Conservation (phyloP, 2,113 vertebrate genomes). For the Zosterops pallidus region DNA sequence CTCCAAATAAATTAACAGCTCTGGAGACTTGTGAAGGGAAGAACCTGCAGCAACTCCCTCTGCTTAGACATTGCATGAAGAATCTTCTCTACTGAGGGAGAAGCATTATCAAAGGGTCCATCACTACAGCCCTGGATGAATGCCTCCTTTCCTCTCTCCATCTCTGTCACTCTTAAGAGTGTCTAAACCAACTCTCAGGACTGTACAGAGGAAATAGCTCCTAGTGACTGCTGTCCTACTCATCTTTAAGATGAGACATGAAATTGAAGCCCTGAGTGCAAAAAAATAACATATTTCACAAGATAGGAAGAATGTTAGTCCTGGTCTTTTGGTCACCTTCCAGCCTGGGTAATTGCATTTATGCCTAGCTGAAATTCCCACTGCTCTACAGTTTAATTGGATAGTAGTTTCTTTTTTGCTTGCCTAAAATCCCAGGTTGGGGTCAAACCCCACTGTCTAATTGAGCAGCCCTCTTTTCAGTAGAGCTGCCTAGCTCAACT, state of each 20-base stretch:
- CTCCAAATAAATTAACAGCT: constrained; percentile 47
- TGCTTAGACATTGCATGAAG: constrained; percentile 30
- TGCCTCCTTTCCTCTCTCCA: background rate
- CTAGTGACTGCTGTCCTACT: constrained; percentile 10
- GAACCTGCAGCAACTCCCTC: constrained; percentile 17
- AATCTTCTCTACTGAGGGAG: constrained; percentile 1
- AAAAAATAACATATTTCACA: constrained; percentile 26
- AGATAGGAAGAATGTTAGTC: background rate
- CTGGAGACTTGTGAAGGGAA: background rate
- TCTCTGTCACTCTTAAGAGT: constrained; percentile 30
- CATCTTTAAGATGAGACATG: constrained; percentile 38
- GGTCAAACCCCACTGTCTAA: background rate
- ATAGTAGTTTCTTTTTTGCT: background rate
- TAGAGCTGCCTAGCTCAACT: background rate
- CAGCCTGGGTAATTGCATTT: constrained; percentile 20
- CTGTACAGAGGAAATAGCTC: background rate
- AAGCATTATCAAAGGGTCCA: constrained; percentile 29
- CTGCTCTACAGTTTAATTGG: background rate
- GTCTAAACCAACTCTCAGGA: constrained; percentile 16
- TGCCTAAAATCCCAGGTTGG: background rate
- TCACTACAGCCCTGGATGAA: constrained; percentile 42
- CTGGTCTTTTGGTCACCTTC: constrained; percentile 1
- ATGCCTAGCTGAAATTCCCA: constrained; percentile 9
- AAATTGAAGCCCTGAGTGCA: constrained; percentile 28
- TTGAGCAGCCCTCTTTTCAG: background rate